These are phyloP conservation scores for Gymnorhina tibicen DNA, from an alignment of 2,113 vertebrate genomes.

Conservation along the genomic window DNA sequence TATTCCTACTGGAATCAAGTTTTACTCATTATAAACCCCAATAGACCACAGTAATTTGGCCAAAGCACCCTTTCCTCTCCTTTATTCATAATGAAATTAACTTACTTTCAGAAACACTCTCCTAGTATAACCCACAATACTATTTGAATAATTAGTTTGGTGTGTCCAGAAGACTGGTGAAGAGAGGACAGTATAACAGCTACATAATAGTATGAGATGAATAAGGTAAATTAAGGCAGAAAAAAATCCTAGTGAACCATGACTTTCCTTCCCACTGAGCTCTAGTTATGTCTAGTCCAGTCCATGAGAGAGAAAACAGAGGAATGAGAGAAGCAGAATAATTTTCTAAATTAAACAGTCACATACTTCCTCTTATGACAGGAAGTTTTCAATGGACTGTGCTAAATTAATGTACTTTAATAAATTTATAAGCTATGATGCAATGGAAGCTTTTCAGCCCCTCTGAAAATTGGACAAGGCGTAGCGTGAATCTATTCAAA, in stretches of 20 bases:
- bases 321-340: constrained; percentile 11
- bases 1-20: not conserved
- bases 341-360: constrained; percentile 29
- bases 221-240: not conserved
- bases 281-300: not conserved
- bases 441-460: constrained; percentile 46
- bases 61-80: not conserved
- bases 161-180: not conserved
- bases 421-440: constrained; percentile 55
- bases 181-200: not conserved
- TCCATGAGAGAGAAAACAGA: not conserved
- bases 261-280: not conserved
- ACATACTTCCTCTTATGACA: constrained; percentile 39
- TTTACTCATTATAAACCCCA: not conserved
- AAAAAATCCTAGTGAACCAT: not conserved
- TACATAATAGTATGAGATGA: not conserved
- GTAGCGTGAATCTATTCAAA: not conserved
- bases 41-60: not conserved
- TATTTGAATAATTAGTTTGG: not conserved
- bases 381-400: constrained; percentile 44
- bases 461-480: constrained; percentile 4
- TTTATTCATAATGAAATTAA: not conserved
- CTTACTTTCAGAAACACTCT: not conserved
- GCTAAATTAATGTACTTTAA: constrained; percentile 35
- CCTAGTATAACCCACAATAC: not conserved